Base-by-base conservation (phyloP, 1,140 invertebrate genomes). In the Gryon sp. region DNA sequence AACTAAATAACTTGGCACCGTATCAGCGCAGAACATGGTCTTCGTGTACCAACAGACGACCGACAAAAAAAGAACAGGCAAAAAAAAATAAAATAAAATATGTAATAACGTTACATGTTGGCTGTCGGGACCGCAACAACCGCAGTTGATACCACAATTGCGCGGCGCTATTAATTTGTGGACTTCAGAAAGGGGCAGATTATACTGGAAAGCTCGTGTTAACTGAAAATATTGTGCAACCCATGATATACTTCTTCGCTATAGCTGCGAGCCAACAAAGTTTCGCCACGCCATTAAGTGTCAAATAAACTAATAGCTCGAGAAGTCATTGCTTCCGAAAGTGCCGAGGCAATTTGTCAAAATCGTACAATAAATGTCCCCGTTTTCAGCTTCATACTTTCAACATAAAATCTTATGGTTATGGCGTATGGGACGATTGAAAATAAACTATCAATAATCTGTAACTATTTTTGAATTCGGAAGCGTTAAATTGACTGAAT, bases 71-170 rank as follows among this genome's bases (percentile, higher is more conserved):
- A n/a, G 12, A 48, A 40, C 22, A 40, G 6, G 50, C 12, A 19
- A 11, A 15, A 30, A 12, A 40, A 32, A 46, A 46, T n/a, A 41
- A 52, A 20, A 20, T n/a, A 15, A 52, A 43, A 41, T 20, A 16
- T 24, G 18, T 18, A 53, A 53, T 66, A 55, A 45, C 20, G 15
- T 36, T 22, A 12, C 22, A 28, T 40, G 26, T 45, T 43, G 2
- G 2, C 9, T 12, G 50, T 32, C 16, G 22, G 15, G 46, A 55
- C 50, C 52, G 43, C 65, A 69, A 22, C 24, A n/a, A 41, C 52
- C 65, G 45, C 53, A 69, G 34, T 60, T 55, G 65, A 60, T 48
- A 38, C 55, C 66, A 62, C 55, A 70, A 70, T 70, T 70, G 66
- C 55, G 24, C 55, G 38, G 45, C 48, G 18, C 55, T 70, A 70